These are phyloP conservation scores for Torymus tubicola DNA, from an alignment of 2,888 invertebrate species.

Conservation along the genomic window DNA sequence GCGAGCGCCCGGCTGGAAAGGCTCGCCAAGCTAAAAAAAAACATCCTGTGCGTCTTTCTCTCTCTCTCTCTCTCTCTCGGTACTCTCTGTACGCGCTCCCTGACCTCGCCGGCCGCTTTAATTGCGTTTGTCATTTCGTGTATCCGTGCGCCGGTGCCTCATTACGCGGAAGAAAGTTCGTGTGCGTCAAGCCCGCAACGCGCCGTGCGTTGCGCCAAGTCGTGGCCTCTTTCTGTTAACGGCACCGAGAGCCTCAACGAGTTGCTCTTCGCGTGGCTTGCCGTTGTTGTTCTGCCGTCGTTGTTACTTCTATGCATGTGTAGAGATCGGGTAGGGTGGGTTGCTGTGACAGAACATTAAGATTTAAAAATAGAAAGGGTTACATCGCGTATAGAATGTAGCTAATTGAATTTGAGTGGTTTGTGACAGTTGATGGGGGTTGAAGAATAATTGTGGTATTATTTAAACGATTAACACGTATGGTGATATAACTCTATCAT, in stretches of 20 bases:
- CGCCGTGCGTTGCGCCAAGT: constrained; percentile 67
- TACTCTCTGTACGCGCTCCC: constrained; percentile 50
- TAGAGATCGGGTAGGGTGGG: too few species aligned
- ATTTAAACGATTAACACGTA: too few species aligned
- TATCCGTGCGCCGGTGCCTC: constrained; percentile 59
- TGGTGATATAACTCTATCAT: too few species aligned
- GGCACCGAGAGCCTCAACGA: constrained; percentile 67
- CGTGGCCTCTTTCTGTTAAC: constrained; percentile 74
- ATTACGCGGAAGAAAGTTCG: constrained; percentile 71
- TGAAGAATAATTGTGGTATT: too few species aligned
- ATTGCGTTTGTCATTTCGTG: constrained; percentile 73
- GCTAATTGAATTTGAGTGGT: too few species aligned
- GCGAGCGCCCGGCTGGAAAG: neutral
- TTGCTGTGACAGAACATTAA: too few species aligned
- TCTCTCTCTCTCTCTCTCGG: constrained; percentile 17
- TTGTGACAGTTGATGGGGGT: too few species aligned
- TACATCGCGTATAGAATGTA: too few species aligned
- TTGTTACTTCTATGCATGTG: too few species aligned
- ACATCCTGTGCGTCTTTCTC: constrained; percentile 54
- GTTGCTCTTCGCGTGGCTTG: neutral
- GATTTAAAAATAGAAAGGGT: too few species aligned
- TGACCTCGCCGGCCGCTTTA: constrained; percentile 70
- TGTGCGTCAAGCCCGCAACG: too few species aligned
- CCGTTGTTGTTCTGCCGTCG: too few species aligned
- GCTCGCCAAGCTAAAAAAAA: constrained; percentile 16